Evolutionary conservation across 2,888 invertebrate genomes (phyloP).

Genomic region (Copidosoma aretas): DNA sequence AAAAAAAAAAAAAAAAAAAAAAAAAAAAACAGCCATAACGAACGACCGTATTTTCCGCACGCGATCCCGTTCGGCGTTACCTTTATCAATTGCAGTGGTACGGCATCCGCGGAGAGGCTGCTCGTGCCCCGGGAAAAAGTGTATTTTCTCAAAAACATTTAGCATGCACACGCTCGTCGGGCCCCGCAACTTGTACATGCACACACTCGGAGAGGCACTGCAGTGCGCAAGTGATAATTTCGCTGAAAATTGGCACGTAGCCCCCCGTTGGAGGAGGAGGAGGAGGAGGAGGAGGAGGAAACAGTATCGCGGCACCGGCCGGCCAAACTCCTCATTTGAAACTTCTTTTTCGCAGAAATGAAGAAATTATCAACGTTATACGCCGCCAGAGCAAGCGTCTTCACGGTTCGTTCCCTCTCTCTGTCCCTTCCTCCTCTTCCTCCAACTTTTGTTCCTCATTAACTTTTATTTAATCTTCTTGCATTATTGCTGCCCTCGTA

Average conservation of each 20-base stretch:
- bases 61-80: background rate
- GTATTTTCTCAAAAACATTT: background rate
- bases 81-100: background rate
- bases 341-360: conserved; percentile 21
- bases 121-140: background rate
- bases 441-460: conserved; percentile 13
- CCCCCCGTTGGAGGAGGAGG: too few relatives aligned
- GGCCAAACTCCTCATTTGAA: background rate
- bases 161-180: background rate
- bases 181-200: too few relatives aligned
- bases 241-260: conserved; percentile 22
- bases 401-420: conserved; percentile 1
- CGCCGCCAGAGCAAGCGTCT: background rate
- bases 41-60: background rate
- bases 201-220: background rate
- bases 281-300: too few relatives aligned
- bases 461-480: conserved; percentile 26
- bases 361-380: conserved; percentile 29
- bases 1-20: too few relatives aligned
- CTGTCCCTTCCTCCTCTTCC: conserved; percentile 3
- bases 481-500: background rate
- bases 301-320: background rate
- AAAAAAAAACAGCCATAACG: background rate
- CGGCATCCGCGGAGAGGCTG: too few relatives aligned
- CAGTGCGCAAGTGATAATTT: conserved; percentile 21